phyloP scores from a whole-genome alignment of 2,113 vertebrate species.

The Herpetotheres cachinnans region DNA sequence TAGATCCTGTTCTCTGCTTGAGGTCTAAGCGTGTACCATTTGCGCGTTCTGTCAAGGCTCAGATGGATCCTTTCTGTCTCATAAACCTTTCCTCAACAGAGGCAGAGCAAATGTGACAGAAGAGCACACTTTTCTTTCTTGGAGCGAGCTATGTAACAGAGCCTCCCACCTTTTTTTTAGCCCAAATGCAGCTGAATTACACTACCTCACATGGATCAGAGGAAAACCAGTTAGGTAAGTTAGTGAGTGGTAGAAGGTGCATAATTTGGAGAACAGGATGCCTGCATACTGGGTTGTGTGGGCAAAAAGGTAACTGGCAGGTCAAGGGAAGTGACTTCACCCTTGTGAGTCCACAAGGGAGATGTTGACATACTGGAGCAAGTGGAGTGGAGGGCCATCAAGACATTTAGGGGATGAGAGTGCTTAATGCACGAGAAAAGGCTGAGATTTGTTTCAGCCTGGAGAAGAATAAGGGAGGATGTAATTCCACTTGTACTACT shows the following conservation, averaged over 20 bases:
- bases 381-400: neutral
- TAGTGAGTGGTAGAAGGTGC: neutral
- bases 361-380: neutral
- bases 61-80: neutral
- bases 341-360: neutral
- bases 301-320: neutral
- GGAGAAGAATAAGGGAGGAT: neutral
- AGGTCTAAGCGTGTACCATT: neutral
- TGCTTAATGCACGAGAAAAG: neutral
- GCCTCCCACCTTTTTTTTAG: rapidly evolving
- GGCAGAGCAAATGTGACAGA: neutral
- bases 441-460: neutral
- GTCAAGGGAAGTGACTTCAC: neutral
- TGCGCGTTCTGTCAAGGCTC: neutral
- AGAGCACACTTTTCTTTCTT: neutral
- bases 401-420: neutral
- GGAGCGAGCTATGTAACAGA: neutral
- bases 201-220: neutral
- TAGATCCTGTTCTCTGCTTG: neutral
- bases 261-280: neutral
- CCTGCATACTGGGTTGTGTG: neutral
- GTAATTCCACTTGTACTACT: neutral
- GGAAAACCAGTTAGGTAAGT: neutral
- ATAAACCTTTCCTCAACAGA: neutral
- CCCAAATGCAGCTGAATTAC: neutral